Percentiles rank a stretch among this genome's conserved stretches.
Conservation (phyloP, 2,797 vertebrate species). For the Tolypeutes matacus region DNA sequence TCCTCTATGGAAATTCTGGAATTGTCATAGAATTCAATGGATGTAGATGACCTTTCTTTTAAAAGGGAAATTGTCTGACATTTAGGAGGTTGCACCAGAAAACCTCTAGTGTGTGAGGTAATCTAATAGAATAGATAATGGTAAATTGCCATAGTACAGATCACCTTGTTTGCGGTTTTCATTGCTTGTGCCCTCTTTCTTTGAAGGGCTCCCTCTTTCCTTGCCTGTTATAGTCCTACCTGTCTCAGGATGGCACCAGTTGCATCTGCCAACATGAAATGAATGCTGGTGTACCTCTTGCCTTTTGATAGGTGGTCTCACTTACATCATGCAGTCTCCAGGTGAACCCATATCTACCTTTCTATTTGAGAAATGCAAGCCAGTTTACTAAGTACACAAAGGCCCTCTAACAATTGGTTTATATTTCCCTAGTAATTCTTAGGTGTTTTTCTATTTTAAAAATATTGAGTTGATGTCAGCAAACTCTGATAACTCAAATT, state of each 20-base stretch:
- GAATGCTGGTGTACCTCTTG: neutral
- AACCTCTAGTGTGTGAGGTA: constrained; percentile 35
- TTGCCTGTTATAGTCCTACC: neutral
- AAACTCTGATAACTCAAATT: neutral
- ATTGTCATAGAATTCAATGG: neutral
- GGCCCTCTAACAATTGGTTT: neutral
- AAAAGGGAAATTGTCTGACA: neutral
- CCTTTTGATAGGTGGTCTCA: neutral
- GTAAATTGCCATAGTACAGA: fast-evolving
- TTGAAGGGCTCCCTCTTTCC: neutral
- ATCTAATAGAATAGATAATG: constrained; percentile 28
- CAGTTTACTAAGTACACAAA: neutral
- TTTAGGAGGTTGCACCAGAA: neutral
- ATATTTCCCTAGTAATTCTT: neutral
- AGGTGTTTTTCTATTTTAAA: neutral
- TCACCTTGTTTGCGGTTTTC: neutral
- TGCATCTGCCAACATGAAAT: neutral
- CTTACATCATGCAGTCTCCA: neutral
- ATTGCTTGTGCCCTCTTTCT: neutral
- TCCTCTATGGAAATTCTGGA: neutral
- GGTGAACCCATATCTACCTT: neutral
- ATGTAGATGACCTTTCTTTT: neutral
- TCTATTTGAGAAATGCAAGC: neutral
- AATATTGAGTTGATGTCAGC: neutral
- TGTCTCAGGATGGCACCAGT: neutral